phyloP scores from a whole-genome alignment of 2,113 vertebrate species.

The Mobula birostris region DNA sequence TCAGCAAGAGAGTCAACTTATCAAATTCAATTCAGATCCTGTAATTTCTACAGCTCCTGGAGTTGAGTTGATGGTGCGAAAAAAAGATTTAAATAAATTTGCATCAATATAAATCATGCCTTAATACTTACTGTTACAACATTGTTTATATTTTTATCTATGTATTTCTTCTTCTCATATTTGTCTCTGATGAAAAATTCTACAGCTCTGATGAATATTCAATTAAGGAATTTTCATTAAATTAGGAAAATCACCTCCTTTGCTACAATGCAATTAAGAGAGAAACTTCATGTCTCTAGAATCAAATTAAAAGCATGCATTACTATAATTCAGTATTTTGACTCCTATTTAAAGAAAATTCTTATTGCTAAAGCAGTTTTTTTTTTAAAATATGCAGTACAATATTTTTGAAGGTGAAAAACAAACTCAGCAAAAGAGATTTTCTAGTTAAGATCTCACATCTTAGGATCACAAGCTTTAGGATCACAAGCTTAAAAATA shows the following conservation, averaged over 20 bases:
- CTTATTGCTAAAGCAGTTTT: background rate
- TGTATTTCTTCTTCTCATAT: constrained; percentile 96
- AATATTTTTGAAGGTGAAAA: background rate
- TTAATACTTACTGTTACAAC: constrained; percentile 74
- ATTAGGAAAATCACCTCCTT: background rate
- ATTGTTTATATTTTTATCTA: constrained; percentile 73
- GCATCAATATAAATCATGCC: too few species aligned
- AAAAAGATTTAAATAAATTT: background rate
- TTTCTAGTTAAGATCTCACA: background rate
- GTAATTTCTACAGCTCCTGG: background rate
- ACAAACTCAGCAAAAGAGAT: background rate
- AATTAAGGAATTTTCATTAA: constrained; percentile 63
- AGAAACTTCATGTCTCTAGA: background rate
- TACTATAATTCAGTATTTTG: background rate
- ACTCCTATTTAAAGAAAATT: background rate
- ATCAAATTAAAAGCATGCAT: background rate
- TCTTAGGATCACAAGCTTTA: too few species aligned
- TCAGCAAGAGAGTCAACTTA: background rate
- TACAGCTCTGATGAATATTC: constrained; percentile 75
- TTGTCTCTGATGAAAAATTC: constrained; percentile 99
- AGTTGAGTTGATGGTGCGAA: background rate
- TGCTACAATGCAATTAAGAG: background rate
- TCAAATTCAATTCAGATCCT: background rate
- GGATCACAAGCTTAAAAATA: background rate
- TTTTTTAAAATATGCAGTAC: background rate